Evolutionary conservation across 2,797 vertebrate genomes (phyloP).

Genomic region (Sebastes matsubarae): DNA sequence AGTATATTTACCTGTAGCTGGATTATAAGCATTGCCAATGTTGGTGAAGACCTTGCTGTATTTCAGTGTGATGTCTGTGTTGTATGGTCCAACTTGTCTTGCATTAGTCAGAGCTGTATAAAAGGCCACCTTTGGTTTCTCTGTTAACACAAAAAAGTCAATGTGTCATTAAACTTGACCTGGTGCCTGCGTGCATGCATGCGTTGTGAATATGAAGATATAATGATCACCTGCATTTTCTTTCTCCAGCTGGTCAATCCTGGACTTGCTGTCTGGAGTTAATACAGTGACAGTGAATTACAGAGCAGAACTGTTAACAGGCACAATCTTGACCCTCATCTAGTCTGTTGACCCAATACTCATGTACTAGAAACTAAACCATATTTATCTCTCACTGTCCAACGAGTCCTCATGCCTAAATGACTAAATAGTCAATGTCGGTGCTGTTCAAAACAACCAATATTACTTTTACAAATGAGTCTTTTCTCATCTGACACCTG

Average conservation of each 20-base stretch:
- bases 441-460: neutral
- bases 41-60: constrained; percentile 29
- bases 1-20: constrained; percentile 2
- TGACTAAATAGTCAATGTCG: neutral
- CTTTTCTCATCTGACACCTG: neutral
- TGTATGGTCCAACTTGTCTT: neutral
- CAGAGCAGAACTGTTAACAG: neutral
- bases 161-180: no score
- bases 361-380: no score
- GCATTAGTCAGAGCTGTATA: neutral
- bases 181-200: neutral
- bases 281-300: neutral
- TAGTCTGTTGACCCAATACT: neutral
- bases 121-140: constrained; percentile 1
- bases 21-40: constrained; percentile 11
- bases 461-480: neutral
- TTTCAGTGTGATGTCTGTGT: neutral
- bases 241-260: neutral
- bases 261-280: neutral
- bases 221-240: neutral
- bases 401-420: no score
- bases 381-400: no score
- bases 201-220: neutral
- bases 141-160: neutral
- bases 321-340: neutral